These are phyloP conservation scores for Phengaris arion DNA, from an alignment of 2,888 invertebrate genomes.

Conservation along the genomic window DNA sequence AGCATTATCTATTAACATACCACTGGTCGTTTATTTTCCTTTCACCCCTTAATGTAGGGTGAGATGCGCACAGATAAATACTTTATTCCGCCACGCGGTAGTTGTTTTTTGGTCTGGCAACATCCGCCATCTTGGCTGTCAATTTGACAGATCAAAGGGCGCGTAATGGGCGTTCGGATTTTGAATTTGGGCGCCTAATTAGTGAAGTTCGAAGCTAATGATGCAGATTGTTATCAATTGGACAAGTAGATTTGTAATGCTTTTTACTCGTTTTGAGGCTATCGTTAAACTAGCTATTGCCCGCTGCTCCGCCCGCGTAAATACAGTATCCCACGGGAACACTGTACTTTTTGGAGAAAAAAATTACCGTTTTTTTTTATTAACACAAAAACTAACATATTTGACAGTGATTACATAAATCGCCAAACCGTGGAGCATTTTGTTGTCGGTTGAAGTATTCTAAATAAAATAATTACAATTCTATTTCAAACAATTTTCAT, in stretches of 20 bases:
- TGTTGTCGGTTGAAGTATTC: too few species aligned
- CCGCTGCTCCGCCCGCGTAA: too few species aligned
- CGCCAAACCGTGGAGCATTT: too few species aligned
- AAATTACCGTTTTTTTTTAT: too few species aligned
- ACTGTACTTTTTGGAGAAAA: too few species aligned
- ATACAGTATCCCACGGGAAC: too few species aligned
- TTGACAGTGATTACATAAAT: too few species aligned
- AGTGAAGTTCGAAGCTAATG: conserved; percentile 17
- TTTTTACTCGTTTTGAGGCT: not conserved
- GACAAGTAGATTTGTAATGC: not conserved
- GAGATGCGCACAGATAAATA: conserved; percentile 43
- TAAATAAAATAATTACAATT: too few species aligned
- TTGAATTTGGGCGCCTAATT: conserved; percentile 57
- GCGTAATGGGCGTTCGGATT: conserved; percentile 61
- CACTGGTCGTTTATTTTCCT: conserved; percentile 55
- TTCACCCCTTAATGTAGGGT: conserved; percentile 50
- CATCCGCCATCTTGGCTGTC: conserved; percentile 62
- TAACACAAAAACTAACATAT: too few species aligned
- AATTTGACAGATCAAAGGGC: conserved; percentile 64
- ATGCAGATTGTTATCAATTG: conserved; percentile 18
- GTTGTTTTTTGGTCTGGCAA: conserved; percentile 40
- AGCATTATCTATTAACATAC: conserved; percentile 34
- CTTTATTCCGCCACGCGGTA: conserved; percentile 35
- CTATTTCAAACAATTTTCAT: too few species aligned
- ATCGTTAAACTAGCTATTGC: not conserved